A percentile compares a stretch with the other conserved stretches of the same genome.
These are phyloP conservation scores for Leptinotarsa lineolata DNA, from an alignment of 1,140 invertebrate genomes.

Conservation along the genomic window DNA sequence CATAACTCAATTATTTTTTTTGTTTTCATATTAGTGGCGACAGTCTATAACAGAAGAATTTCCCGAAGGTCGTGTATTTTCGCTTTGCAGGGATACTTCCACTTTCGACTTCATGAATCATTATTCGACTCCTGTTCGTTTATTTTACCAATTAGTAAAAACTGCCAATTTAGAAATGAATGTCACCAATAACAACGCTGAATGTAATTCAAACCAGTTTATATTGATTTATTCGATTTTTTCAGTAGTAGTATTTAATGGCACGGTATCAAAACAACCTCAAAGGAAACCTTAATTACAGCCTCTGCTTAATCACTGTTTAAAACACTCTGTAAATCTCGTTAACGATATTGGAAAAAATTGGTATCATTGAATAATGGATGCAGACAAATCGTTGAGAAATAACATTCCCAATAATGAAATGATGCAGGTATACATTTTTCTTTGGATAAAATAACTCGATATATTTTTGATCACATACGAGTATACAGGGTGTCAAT, in stretches of 20 bases:
- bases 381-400: constrained; percentile 4
- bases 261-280: not conserved
- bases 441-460: too few species aligned
- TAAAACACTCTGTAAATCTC: constrained; percentile 4
- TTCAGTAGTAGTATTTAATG: not conserved
- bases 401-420: not conserved
- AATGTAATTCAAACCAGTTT: constrained; percentile 6
- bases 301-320: not conserved
- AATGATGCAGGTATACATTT: not conserved
- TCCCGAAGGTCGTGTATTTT: too few species aligned
- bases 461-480: too few species aligned
- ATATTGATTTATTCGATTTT: constrained; percentile 6
- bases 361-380: not conserved
- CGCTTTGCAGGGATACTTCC: too few species aligned
- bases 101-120: not conserved
- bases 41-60: too few species aligned
- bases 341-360: not conserved
- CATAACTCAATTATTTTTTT: too few species aligned
- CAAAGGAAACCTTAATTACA: constrained; percentile 6
- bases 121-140: not conserved
- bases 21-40: too few species aligned
- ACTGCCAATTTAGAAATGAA: constrained; percentile 12
- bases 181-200: constrained; percentile 12
- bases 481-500: too few species aligned
- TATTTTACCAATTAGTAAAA: constrained; percentile 14